These are phyloP conservation scores for Boloria selene DNA, from an alignment of 2,888 invertebrate species.

Conservation along the genomic window DNA sequence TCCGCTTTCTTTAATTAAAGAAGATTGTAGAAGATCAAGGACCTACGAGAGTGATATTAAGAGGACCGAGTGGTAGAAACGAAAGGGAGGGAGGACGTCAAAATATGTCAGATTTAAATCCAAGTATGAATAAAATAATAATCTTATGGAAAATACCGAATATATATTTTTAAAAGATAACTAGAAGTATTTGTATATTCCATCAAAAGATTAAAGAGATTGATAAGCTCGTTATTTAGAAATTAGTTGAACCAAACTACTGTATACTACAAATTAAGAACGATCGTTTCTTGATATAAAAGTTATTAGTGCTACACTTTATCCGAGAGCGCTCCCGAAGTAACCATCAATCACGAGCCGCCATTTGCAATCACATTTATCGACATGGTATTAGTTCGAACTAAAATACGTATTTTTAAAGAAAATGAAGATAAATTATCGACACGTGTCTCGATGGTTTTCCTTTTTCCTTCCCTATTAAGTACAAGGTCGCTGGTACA, in stretches of 20 bases:
- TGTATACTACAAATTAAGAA: constrained; percentile 16
- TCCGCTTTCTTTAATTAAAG: too few relatives aligned
- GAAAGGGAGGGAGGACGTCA: too few relatives aligned
- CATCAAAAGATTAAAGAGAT: background rate
- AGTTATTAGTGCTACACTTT: constrained; percentile 24
- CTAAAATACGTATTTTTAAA: constrained; percentile 4
- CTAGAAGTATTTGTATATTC: background rate
- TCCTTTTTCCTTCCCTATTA: too few relatives aligned
- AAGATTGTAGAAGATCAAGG: too few relatives aligned
- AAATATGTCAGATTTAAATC: too few relatives aligned
- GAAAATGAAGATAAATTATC: background rate
- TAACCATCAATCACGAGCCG: constrained; percentile 39
- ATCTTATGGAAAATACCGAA: too few relatives aligned
- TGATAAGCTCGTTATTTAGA: constrained; percentile 15
- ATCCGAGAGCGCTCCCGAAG: constrained; percentile 19
- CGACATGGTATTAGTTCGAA: constrained; percentile 13
- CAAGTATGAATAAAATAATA: too few relatives aligned
- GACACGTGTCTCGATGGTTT: background rate
- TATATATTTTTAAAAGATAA: too few relatives aligned
- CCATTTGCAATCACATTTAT: constrained; percentile 33
- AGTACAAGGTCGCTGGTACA: too few relatives aligned
- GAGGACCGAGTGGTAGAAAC: too few relatives aligned
- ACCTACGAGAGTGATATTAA: too few relatives aligned
- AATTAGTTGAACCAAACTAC: background rate
- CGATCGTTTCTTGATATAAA: constrained; percentile 25